A percentile compares a stretch with the other conserved stretches of the same genome.
Evolutionary conservation across 2,797 vertebrate genomes (phyloP).

Genomic region (Balearica regulorum): DNA sequence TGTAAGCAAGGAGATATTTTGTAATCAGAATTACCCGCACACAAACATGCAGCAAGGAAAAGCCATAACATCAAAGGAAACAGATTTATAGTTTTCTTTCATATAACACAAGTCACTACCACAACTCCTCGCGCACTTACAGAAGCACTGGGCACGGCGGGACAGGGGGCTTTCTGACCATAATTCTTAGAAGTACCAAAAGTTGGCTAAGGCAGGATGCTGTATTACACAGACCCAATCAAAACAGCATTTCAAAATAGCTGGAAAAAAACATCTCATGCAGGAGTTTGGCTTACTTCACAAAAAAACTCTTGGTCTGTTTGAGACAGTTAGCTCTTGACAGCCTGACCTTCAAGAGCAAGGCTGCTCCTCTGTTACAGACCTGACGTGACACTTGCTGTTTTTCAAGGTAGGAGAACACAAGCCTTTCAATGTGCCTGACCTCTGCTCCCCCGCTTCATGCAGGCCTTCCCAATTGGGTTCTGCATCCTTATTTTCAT

Average conservation of each 20-base stretch:
- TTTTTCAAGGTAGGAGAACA: background rate
- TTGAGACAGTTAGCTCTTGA: background rate
- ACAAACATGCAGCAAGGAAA: background rate
- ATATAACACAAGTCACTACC: background rate
- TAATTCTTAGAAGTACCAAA: background rate
- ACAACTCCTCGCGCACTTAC: fast-evolving
- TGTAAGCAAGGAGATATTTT: background rate
- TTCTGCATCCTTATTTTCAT: background rate
- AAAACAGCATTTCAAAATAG: background rate
- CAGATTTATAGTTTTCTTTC: background rate
- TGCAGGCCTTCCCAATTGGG: background rate
- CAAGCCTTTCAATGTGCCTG: fast-evolving
- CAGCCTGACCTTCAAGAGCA: background rate
- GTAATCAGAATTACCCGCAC: background rate
- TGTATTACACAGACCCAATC: background rate
- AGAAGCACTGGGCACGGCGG: background rate
- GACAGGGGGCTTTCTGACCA: background rate
- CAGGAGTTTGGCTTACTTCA: background rate
- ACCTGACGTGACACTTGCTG: background rate
- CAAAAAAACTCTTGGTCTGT: background rate
- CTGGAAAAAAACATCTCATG: background rate
- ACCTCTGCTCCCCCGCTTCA: background rate
- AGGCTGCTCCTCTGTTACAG: background rate
- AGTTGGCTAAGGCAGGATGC: background rate
- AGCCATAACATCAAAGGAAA: background rate